phyloP scores from a whole-genome alignment of 2,888 invertebrate species.

The Aphidoletes aphidimyza region DNA sequence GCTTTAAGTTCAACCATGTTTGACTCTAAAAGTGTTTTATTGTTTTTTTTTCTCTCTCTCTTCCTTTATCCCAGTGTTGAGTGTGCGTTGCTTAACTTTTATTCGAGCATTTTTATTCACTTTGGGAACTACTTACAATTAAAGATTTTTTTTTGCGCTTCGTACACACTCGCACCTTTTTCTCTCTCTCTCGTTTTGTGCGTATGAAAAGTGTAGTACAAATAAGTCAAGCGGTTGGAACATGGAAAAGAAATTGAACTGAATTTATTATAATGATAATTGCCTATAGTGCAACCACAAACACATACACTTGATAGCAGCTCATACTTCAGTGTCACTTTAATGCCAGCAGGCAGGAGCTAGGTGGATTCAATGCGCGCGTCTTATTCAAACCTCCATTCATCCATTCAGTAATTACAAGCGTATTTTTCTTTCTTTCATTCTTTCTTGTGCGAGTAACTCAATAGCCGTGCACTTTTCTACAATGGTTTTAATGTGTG shows the following conservation, averaged over 20 bases:
- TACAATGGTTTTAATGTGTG: not conserved
- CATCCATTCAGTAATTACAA: slow-evolving; percentile 9
- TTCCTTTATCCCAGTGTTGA: not conserved
- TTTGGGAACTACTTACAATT: slow-evolving; percentile 46
- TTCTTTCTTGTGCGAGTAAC: no score
- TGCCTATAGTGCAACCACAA: slow-evolving; percentile 44
- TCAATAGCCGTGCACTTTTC: not conserved
- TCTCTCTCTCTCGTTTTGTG: not conserved
- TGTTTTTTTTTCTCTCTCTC: not conserved
- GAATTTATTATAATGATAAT: slow-evolving; percentile 40
- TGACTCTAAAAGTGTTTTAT: slow-evolving; percentile 51
- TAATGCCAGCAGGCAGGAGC: slow-evolving; percentile 36
- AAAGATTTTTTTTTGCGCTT: not conserved
- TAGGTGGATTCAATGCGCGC: not conserved
- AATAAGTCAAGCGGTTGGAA: slow-evolving; percentile 14
- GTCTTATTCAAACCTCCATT: not conserved
- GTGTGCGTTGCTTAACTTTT: slow-evolving; percentile 29
- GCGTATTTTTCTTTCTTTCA: no score
- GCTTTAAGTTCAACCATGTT: slow-evolving; percentile 50
- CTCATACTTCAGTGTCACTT: slow-evolving; percentile 52
- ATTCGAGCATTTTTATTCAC: slow-evolving; percentile 40
- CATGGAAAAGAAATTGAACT: slow-evolving; percentile 40
- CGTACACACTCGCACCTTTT: no score
- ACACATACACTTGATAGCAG: slow-evolving; percentile 47
- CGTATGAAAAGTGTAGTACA: not conserved